Evolutionary conservation across 2,113 vertebrate genomes (phyloP), one percentile per base, ranked within the genome.

Genomic region (Aplodontia rufa): DNA sequence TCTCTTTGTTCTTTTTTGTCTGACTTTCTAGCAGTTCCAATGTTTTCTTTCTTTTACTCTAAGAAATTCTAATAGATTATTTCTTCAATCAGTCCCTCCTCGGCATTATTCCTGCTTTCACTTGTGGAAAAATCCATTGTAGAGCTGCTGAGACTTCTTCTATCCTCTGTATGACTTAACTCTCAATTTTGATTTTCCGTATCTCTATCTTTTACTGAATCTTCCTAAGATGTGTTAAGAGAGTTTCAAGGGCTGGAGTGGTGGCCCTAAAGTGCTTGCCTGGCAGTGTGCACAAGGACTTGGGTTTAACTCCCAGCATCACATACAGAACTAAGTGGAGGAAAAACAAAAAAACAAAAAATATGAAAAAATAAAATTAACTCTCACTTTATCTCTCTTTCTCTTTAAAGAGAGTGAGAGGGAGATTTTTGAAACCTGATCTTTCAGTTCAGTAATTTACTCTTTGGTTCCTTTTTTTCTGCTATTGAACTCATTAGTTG

Each of bases 341-440:
- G n/a, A n/a, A n/a, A n/a, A n/a, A n/a, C n/a, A n/a, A n/a, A n/a
- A n/a, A n/a, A n/a, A n/a, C n/a, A n/a, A n/a, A n/a, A n/a, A n/a
- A n/a, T n/a, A n/a, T n/a, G n/a, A n/a, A n/a, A n/a, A n/a, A n/a
- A n/a, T n/a, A n/a, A n/a, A n/a, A n/a, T n/a, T n/a, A n/a, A n/a
- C n/a, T n/a, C n/a, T n/a, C n/a, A n/a, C n/a, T n/a, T n/a, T n/a
- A n/a, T n/a, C n/a, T n/a, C n/a, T n/a, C n/a, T n/a, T n/a, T n/a
- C n/a, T n/a, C n/a, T n/a, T n/a, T n/a, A n/a, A n/a, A n/a, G n/a
- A n/a, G n/a, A n/a, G n/a, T n/a, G n/a, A n/a, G n/a, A n/a, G n/a
- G n/a, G n/a, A n/a, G n/a, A n/a, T n/a, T n/a, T n/a, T 91, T 51
- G 88, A 96, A 93, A 91, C 20, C 12, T 91, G 20, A 53, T 80